Percentiles rank a stretch among this genome's conserved stretches.
Conservation (phyloP, 1,140 invertebrate species). For the Habropoda laboriosa region DNA sequence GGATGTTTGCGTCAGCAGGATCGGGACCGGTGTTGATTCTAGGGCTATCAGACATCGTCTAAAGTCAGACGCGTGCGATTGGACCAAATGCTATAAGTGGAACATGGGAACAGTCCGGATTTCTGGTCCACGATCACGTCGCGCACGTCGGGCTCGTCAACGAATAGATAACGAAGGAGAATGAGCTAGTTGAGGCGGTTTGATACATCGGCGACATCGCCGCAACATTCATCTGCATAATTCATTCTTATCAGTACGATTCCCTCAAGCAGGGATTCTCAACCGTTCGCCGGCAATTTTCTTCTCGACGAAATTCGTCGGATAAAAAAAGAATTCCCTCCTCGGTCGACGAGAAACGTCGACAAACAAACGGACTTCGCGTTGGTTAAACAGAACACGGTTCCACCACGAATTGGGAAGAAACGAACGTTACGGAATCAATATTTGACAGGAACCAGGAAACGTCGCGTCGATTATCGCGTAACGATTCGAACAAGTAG, state of each 20-base stretch:
- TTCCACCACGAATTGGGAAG: too few relatives aligned
- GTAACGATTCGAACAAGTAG: neutral
- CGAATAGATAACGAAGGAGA: conserved; percentile 80
- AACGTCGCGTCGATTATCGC: neutral
- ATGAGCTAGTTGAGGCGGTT: conserved; percentile 79
- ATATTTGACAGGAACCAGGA: neutral
- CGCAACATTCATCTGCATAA: conserved; percentile 80
- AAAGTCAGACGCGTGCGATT: conserved; percentile 70
- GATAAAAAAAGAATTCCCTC: neutral
- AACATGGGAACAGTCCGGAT: conserved; percentile 79
- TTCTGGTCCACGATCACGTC: conserved; percentile 78
- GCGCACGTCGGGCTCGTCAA: conserved; percentile 76
- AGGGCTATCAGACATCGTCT: conserved; percentile 66
- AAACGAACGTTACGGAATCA: neutral
- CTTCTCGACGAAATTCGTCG: neutral
- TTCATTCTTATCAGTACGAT: conserved; percentile 79
- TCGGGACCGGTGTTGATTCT: conserved; percentile 58
- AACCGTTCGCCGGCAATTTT: conserved; percentile 49
- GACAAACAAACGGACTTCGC: too few relatives aligned
- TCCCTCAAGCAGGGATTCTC: conserved; percentile 75
- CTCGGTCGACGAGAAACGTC: too few relatives aligned
- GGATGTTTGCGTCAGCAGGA: conserved; percentile 51
- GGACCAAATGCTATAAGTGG: conserved; percentile 73
- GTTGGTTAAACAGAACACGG: too few relatives aligned
- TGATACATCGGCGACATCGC: conserved; percentile 80